phyloP scores from a whole-genome alignment of 1,140 invertebrate genomes.

The Calephelis nemesis region DNA sequence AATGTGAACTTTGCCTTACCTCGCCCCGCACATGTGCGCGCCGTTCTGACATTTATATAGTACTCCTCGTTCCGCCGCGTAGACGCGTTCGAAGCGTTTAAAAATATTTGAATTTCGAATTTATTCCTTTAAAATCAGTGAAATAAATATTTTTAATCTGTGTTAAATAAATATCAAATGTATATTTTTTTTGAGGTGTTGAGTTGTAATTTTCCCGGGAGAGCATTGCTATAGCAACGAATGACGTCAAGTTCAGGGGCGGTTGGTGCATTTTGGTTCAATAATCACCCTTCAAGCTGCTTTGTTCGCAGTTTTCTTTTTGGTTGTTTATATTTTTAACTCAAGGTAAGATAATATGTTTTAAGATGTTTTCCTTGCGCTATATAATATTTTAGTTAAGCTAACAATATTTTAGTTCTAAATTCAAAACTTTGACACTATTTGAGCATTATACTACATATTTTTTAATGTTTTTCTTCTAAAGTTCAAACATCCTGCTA shows the following conservation, averaged over 20 bases:
- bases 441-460: too few relatives aligned
- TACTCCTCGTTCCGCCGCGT: slow-evolving; percentile 60
- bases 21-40: slow-evolving; percentile 67
- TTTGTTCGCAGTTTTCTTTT: slow-evolving; percentile 38
- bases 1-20: slow-evolving; percentile 43
- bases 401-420: too few relatives aligned
- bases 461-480: too few relatives aligned
- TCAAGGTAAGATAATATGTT: slow-evolving; percentile 41
- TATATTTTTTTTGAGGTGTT: slow-evolving; percentile 28
- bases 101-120: slow-evolving; percentile 41
- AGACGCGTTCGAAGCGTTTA: slow-evolving; percentile 45
- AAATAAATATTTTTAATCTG: slow-evolving; percentile 37
- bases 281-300: slow-evolving; percentile 55
- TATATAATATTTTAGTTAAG: too few relatives aligned
- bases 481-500: too few relatives aligned
- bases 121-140: slow-evolving; percentile 30
- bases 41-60: slow-evolving; percentile 72
- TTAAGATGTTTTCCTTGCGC: not conserved
- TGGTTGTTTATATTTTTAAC: slow-evolving; percentile 40
- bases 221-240: slow-evolving; percentile 69
- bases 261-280: slow-evolving; percentile 72
- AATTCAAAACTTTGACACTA: too few relatives aligned
- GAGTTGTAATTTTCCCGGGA: slow-evolving; percentile 57
- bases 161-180: slow-evolving; percentile 3
- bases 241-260: slow-evolving; percentile 76